Conservation (phyloP, 1,140 invertebrate species). For the Episyrphus balteatus region DNA sequence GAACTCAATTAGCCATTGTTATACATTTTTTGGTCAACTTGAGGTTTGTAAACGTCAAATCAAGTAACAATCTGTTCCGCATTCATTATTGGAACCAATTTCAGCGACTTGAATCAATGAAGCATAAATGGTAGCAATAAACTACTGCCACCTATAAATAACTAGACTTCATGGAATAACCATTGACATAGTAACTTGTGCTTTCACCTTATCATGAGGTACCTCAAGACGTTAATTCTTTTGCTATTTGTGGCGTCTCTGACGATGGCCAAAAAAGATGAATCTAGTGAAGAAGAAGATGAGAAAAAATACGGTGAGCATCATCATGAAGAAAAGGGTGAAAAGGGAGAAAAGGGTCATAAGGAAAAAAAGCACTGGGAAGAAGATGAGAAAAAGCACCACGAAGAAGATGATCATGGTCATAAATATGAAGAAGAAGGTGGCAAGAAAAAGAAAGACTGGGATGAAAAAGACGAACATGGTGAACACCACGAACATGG, state of each 20-base stretch:
- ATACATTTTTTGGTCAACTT: too few species aligned
- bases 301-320: conserved; percentile 40
- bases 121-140: too few species aligned
- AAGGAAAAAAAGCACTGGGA: conserved; percentile 40
- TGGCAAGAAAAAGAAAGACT: conserved; percentile 51
- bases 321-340: conserved; percentile 39
- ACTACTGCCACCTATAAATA: too few species aligned
- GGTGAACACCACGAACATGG: conserved; percentile 48
- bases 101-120: too few species aligned
- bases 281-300: conserved; percentile 30
- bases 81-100: too few species aligned
- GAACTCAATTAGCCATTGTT: too few species aligned
- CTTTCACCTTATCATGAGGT: too few species aligned
- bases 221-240: neutral
- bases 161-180: too few species aligned
- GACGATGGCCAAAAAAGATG: conserved; percentile 24
- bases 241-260: neutral
- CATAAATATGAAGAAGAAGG: conserved; percentile 48
- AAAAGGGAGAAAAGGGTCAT: conserved; percentile 47
- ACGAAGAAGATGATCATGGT: conserved; percentile 48
- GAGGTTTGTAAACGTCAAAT: too few species aligned
- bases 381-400: conserved; percentile 48
- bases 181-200: too few species aligned
- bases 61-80: too few species aligned
- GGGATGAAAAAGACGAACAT: conserved; percentile 47